Conservation (phyloP, 2,888 invertebrate species). For the Oscheius sp. region DNA sequence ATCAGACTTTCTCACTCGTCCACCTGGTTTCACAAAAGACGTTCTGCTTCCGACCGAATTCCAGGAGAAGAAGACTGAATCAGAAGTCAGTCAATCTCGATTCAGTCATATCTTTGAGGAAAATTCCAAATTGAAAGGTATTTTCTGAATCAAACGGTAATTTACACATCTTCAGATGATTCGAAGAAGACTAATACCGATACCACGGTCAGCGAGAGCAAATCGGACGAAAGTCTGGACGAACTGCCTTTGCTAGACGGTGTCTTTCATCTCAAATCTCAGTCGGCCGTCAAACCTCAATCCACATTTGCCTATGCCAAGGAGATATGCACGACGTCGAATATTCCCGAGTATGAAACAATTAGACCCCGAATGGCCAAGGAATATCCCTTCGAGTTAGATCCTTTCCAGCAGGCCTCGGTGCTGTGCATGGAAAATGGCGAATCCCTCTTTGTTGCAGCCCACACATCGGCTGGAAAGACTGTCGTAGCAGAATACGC, state of each 20-base stretch:
- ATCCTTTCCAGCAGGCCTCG: constrained; percentile 96
- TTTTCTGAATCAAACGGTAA: neutral
- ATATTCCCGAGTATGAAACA: constrained; percentile 45
- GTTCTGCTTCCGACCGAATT: neutral
- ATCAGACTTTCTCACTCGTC: constrained; percentile 39
- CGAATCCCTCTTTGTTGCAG: constrained; percentile 96
- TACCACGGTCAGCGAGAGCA: neutral
- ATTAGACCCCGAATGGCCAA: constrained; percentile 53
- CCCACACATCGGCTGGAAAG: constrained; percentile 96
- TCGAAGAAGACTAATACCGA: neutral
- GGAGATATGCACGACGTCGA: constrained; percentile 38
- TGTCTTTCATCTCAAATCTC: constrained; percentile 2
- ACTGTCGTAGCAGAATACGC: constrained; percentile 99
- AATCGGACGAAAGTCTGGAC: constrained; percentile 27
- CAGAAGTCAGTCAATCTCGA: neutral
- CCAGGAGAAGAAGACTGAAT: neutral
- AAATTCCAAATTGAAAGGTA: neutral
- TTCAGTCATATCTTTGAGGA: neutral
- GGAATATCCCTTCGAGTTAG: constrained; percentile 85
- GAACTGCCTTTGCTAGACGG: neutral
- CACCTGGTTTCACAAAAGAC: constrained; percentile 47
- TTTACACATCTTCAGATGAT: neutral
- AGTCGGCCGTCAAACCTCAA: neutral
- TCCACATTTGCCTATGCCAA: constrained; percentile 40
- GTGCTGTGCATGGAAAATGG: constrained; percentile 89